phyloP scores from a whole-genome alignment of 2,797 vertebrate species.

The Corythornis leucogaster region DNA sequence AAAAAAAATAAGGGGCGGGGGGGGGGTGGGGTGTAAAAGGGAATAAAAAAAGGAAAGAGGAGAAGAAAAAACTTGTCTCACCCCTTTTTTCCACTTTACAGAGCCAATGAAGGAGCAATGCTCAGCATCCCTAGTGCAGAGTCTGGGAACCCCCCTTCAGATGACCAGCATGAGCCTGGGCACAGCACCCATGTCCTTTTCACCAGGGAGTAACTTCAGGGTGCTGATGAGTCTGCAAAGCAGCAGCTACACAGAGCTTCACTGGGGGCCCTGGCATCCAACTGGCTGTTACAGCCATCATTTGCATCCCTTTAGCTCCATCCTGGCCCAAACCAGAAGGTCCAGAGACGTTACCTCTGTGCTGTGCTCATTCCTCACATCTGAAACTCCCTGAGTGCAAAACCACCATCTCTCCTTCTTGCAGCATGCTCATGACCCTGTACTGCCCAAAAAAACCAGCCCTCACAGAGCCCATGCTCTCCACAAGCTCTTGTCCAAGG shows the following conservation, averaged over 20 bases:
- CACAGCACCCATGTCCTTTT: not conserved
- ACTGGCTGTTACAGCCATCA: fast-evolving
- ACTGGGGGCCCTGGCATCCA: not conserved
- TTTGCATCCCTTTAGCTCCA: not conserved
- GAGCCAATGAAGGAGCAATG: not conserved
- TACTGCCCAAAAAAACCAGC: not conserved
- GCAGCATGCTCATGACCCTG: fast-evolving
- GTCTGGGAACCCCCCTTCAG: not conserved
- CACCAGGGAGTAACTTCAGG: not conserved
- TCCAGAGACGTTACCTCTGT: not conserved
- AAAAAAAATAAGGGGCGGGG: not conserved
- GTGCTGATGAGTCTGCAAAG: not conserved
- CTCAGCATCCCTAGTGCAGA: not conserved
- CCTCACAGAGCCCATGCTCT: fast-evolving
- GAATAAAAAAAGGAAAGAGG: not conserved
- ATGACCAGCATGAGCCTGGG: not conserved
- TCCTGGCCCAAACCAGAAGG: not conserved
- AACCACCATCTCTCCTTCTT: not conserved
- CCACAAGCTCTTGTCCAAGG: not conserved
- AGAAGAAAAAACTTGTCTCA: not conserved
- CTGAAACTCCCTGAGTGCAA: not conserved
- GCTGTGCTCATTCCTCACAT: fast-evolving
- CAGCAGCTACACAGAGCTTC: not conserved
- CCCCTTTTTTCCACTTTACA: not conserved
- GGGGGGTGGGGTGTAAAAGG: not conserved